Conservation (phyloP, 2,113 vertebrate genomes). For the Cygnus buccinator region DNA sequence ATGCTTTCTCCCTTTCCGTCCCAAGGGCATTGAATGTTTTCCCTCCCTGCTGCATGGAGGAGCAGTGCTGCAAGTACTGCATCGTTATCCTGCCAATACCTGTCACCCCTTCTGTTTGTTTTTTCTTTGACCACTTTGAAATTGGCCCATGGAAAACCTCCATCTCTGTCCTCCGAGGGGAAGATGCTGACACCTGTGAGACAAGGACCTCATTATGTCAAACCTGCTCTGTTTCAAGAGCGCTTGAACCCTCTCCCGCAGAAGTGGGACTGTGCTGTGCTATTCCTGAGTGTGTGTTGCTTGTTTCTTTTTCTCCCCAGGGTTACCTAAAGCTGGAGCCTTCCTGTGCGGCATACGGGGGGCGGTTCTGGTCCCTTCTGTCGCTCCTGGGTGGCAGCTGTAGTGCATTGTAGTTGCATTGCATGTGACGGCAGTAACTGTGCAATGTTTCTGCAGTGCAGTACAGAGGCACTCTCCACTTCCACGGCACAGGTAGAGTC, state of each 20-base stretch:
- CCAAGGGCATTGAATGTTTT: not conserved
- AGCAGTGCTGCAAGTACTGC: not conserved
- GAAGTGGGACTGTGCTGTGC: not conserved
- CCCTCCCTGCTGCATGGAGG: not conserved
- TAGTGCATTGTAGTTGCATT: conserved; percentile 99
- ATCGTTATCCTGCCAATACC: not conserved
- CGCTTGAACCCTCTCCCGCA: not conserved
- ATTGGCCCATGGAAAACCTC: not conserved
- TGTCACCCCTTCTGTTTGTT: not conserved
- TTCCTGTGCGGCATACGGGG: not conserved
- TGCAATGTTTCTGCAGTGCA: conserved; percentile 99
- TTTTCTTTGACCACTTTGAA: not conserved
- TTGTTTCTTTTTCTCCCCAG: conserved; percentile 44
- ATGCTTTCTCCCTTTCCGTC: not conserved
- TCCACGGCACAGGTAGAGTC: not conserved
- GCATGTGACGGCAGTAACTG: conserved; percentile 86
- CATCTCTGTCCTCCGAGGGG: not conserved
- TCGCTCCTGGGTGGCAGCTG: conserved; percentile 70
- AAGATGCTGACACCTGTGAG: not conserved
- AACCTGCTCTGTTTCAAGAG: not conserved
- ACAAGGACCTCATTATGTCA: not conserved
- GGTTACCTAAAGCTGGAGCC: not conserved
- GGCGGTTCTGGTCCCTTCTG: not conserved
- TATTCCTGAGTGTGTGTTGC: not conserved
- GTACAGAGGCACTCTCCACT: conserved; percentile 84